Base-by-base conservation (phyloP, 30 jellyfish, hydroid and myxozoan species). In the Rhopilema esculentum region DNA sequence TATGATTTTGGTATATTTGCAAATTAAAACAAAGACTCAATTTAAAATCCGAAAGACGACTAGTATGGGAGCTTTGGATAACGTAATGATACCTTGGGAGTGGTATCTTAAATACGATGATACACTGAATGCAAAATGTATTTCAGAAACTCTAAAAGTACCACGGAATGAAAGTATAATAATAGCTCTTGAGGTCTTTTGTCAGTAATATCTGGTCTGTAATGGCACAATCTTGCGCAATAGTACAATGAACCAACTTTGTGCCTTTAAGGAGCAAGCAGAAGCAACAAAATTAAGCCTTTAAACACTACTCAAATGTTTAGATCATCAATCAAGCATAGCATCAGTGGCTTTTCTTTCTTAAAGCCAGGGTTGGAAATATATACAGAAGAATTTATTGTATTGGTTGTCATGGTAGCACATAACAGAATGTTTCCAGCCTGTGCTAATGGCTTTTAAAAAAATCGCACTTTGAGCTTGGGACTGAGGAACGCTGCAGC, bases 251-350 rank as follows among this genome's bases (percentile, higher is more conserved):
- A 40, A 71, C 82, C 82, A 71, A 71, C 82, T 71, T 71, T 71
- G 82, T 71, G 82, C 82, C 82, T 71, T 71, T n/a, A n/a, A 6
- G 82, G 49, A 71, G 82, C 65, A 71, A 71, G 82, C 82, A 71
- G 82, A 71, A 71, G 82, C 65, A 71, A 71, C 51, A 71, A 18
- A 1, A 17, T 71, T 71, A 71, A n/a, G n/a, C n/a, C n/a, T n/a
- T n/a, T n/a, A n/a, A n/a, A n/a, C n/a, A n/a, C n/a, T n/a, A 71
- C 66, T 71, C 49, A 18, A 16, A 71, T 29, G 49, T 4, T 61
- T 24, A 26, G 82, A 61, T 29, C 65, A 71, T 18, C 7, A 71
- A 27, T 26, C 66, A 24, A n/a, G n/a, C 72, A 63, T 63, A 19
- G 26, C 72, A 63, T 4, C 26, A 19, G 72, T 63, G 4, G 29